Evolutionary conservation across 2,113 vertebrate species (phyloP).

Genomic region (Clinocottus analis): DNA sequence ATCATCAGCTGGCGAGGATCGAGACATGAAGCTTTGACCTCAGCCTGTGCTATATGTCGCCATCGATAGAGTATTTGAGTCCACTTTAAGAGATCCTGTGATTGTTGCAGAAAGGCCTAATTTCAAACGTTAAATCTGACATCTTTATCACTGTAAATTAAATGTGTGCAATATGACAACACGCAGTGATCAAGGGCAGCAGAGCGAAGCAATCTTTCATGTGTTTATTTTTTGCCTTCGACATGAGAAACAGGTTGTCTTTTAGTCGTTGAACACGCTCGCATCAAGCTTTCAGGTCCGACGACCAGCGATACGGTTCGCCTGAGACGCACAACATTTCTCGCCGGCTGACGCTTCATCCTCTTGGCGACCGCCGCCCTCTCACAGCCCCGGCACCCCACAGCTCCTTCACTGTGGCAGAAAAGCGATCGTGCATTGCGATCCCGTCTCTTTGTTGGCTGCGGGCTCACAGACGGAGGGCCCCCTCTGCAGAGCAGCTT

Average conservation of each 20-base stretch:
- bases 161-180: not conserved
- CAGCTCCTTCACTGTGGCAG: conserved; percentile 21
- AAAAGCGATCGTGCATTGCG: conserved; percentile 36
- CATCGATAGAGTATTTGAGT: not conserved
- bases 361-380: not conserved
- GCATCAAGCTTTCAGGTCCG: not conserved
- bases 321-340: not conserved
- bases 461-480: conserved; percentile 47
- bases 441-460: conserved; percentile 51
- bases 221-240: not conserved
- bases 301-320: not conserved
- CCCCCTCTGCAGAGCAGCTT: conserved; percentile 58
- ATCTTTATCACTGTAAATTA: not conserved
- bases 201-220: not conserved
- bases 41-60: not conserved
- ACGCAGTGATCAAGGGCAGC: not conserved
- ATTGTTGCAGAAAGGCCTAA: not conserved
- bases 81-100: no score
- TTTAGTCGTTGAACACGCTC: not conserved
- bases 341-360: not conserved
- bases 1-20: not conserved
- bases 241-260: not conserved
- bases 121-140: not conserved
- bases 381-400: not conserved
- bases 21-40: not conserved